Conservation (phyloP, 2,797 vertebrate genomes). For the Urophycis tenuis region DNA sequence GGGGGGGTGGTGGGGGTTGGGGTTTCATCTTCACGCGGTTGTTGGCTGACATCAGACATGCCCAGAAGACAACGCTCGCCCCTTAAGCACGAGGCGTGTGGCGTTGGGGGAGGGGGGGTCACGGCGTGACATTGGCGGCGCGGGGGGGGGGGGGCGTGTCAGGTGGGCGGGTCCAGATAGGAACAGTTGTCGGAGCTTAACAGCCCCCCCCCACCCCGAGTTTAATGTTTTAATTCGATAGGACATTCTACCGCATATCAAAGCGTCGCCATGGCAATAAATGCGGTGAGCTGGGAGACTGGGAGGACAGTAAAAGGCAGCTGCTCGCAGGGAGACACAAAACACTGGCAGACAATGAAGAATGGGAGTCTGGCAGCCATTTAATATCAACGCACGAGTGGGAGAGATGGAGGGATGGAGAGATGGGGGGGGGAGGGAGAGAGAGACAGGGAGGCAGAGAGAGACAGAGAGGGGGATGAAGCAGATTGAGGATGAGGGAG, state of each 20-base stretch:
- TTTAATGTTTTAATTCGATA: background rate
- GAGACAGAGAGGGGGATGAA: background rate
- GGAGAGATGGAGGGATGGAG: background rate
- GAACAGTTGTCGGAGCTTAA: background rate
- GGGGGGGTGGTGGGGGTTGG: background rate
- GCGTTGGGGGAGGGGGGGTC: background rate
- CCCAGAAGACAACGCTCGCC: background rate
- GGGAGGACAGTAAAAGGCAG: conserved; percentile 32
- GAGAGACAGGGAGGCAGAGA: background rate
- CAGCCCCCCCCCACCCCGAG: background rate
- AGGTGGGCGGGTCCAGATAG: background rate
- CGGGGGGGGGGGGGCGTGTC: background rate
- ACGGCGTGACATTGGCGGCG: background rate
- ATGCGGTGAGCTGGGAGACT: background rate
- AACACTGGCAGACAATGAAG: conserved; percentile 18
- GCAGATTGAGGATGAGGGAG: no score
- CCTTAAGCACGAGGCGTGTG: background rate
- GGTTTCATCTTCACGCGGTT: background rate
- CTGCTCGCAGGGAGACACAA: conserved; percentile 1
- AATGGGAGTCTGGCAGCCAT: conserved; percentile 7
- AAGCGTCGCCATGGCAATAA: background rate
- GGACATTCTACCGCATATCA: background rate
- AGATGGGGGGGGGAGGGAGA: background rate
- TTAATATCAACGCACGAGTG: conserved; percentile 6
- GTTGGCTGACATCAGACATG: background rate